Evolutionary conservation across 2,797 vertebrate species (phyloP).

Genomic region (Heterohyrax brucei): DNA sequence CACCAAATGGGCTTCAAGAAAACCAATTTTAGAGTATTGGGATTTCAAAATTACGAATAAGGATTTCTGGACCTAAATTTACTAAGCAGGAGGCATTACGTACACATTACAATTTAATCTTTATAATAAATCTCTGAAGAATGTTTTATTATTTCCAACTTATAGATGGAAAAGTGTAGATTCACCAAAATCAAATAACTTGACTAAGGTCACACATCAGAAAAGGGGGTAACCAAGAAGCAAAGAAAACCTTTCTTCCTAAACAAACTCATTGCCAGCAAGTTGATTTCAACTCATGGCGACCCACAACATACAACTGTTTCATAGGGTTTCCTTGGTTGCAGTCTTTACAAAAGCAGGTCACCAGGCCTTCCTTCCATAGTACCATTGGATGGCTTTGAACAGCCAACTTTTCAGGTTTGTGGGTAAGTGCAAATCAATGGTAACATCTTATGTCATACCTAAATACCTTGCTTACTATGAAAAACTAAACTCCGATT

Average conservation of each 20-base stretch:
- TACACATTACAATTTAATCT: constrained; percentile 58
- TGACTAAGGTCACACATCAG: background rate
- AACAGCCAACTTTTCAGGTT: background rate
- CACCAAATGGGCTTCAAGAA: constrained; percentile 32
- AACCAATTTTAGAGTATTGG: constrained; percentile 41
- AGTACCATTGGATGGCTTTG: background rate
- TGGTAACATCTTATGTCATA: too few species aligned
- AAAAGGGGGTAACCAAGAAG: background rate
- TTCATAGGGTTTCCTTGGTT: background rate
- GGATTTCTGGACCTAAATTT: background rate
- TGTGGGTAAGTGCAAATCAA: background rate
- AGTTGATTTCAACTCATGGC: background rate
- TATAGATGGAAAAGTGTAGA: constrained; percentile 50
- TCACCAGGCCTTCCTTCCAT: background rate
- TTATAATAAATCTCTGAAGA: constrained; percentile 69
- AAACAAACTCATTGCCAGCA: background rate
- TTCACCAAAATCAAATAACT: constrained; percentile 63
- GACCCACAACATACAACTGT: background rate
- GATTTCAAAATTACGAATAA: constrained; percentile 44
- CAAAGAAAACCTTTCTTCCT: background rate
- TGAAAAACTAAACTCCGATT: background rate
- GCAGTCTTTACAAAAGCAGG: background rate
- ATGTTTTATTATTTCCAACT: constrained; percentile 67
- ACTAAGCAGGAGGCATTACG: constrained; percentile 50
- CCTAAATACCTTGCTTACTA: background rate